These are phyloP conservation scores for Dryobota labecula DNA, from an alignment of 2,888 invertebrate genomes.

Conservation along the genomic window DNA sequence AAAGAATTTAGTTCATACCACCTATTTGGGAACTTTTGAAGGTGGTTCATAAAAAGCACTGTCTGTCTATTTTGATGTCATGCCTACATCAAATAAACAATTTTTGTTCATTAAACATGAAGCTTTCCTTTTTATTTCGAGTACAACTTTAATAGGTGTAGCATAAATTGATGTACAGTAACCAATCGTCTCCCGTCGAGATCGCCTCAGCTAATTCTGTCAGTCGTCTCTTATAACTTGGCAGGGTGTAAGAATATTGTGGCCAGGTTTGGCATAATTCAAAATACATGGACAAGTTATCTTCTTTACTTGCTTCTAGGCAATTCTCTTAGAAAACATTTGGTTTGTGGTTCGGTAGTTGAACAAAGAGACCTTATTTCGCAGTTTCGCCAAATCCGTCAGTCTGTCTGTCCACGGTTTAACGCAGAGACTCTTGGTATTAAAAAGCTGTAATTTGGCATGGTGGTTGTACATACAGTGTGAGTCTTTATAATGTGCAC, in stretches of 20 bases:
- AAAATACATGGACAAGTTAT: background rate
- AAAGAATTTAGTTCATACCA: background rate
- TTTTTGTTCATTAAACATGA: background rate
- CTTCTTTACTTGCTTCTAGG: background rate
- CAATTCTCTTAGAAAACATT: background rate
- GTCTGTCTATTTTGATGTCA: background rate
- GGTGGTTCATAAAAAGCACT: background rate
- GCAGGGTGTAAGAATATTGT: slow-evolving; percentile 4
- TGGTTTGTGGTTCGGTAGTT: no score
- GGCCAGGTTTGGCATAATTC: background rate
- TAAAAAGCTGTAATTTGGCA: background rate
- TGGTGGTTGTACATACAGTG: background rate
- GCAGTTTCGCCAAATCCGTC: background rate
- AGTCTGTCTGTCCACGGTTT: background rate
- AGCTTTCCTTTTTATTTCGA: background rate
- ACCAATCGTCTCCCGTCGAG: background rate
- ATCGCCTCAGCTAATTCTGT: slow-evolving; percentile 6
- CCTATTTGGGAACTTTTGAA: slow-evolving; percentile 2
- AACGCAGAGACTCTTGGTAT: background rate
- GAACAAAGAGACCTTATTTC: no score
- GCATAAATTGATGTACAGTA: background rate
- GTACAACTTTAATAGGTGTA: background rate
- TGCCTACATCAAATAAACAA: background rate
- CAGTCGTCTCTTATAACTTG: slow-evolving; percentile 21
- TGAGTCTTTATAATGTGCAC: no score